Percentiles rank a stretch among this genome's conserved stretches.
Conservation (phyloP, 2,888 invertebrate species). For the Eristalis arbustorum region DNA sequence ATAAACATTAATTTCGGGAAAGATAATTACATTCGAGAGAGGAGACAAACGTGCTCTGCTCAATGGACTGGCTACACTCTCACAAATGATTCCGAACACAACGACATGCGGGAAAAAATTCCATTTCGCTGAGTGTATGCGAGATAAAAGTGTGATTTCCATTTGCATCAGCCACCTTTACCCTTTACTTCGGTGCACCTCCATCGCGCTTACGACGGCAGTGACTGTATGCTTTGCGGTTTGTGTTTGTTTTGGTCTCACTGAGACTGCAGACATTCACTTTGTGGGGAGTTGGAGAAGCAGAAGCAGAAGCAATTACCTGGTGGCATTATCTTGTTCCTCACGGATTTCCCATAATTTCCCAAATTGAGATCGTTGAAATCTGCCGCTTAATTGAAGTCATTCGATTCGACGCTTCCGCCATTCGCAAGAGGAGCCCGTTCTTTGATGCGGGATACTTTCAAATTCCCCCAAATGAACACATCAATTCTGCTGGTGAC, state of each 20-base stretch:
- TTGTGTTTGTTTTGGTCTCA: not conserved
- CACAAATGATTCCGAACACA: not conserved
- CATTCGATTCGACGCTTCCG: not conserved
- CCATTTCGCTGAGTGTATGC: not conserved
- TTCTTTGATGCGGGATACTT: not conserved
- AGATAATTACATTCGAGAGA: slow-evolving; percentile 2
- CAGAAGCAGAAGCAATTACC: not conserved
- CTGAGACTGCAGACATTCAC: not conserved
- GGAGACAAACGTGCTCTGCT: not conserved
- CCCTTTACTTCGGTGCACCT: not conserved
- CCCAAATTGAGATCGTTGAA: too few relatives aligned
- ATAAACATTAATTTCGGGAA: not conserved
- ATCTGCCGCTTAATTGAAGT: too few relatives aligned
- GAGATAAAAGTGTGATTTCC: not conserved
- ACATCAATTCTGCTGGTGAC: not conserved
- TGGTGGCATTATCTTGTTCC: too few relatives aligned
- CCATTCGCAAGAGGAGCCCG: not conserved
- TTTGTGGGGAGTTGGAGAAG: not conserved
- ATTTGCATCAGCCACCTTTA: not conserved
- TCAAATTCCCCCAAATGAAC: not conserved
- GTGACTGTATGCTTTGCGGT: not conserved
- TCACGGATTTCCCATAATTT: not conserved
- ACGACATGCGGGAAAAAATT: too few relatives aligned
- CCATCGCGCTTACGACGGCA: not conserved
- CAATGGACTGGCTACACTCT: not conserved